Percentiles rank a stretch among this genome's conserved stretches.
Evolutionary conservation across 2,888 invertebrate genomes (phyloP).

Genomic region (Eupelmus urozonus): DNA sequence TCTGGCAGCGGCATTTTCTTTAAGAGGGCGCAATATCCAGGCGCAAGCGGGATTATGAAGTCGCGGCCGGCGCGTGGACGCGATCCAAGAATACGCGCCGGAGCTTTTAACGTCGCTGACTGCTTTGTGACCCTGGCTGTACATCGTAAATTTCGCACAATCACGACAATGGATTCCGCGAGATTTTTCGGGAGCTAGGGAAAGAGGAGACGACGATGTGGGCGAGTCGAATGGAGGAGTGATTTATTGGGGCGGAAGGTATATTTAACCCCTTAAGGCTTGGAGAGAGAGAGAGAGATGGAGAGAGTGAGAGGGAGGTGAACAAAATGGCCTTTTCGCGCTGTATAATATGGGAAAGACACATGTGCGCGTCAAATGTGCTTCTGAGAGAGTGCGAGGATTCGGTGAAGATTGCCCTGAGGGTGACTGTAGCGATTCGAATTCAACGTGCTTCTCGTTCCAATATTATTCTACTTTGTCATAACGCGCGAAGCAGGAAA

Average conservation of each 20-base stretch:
- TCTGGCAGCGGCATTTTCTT: slow-evolving; percentile 52
- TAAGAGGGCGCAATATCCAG: slow-evolving; percentile 52
- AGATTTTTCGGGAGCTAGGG: slow-evolving; percentile 3
- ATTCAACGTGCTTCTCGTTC: too few relatives aligned
- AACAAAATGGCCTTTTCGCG: slow-evolving; percentile 33
- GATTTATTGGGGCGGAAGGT: slow-evolving; percentile 24
- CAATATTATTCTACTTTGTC: too few relatives aligned
- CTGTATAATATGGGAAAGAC: slow-evolving; percentile 6
- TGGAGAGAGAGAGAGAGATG: too few relatives aligned
- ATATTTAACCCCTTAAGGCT: slow-evolving; percentile 37
- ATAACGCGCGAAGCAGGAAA: too few relatives aligned
- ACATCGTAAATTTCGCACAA: slow-evolving; percentile 25
- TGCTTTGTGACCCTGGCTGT: not conserved
- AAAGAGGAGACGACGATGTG: not conserved
- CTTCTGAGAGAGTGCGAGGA: too few relatives aligned
- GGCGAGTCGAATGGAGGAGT: not conserved
- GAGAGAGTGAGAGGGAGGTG: not conserved
- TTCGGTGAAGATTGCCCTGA: too few relatives aligned
- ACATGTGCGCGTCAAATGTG: slow-evolving; percentile 6
- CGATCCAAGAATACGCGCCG: slow-evolving; percentile 29
- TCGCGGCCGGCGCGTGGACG: slow-evolving; percentile 12
- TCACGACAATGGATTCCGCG: slow-evolving; percentile 32
- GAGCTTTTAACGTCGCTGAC: too few relatives aligned
- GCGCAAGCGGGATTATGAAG: slow-evolving; percentile 48
- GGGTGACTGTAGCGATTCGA: too few relatives aligned